Evolutionary conservation across 2,888 invertebrate genomes (phyloP), one percentile per base, ranked within the genome.

Genomic region (Disparrhopalites patrizii): DNA sequence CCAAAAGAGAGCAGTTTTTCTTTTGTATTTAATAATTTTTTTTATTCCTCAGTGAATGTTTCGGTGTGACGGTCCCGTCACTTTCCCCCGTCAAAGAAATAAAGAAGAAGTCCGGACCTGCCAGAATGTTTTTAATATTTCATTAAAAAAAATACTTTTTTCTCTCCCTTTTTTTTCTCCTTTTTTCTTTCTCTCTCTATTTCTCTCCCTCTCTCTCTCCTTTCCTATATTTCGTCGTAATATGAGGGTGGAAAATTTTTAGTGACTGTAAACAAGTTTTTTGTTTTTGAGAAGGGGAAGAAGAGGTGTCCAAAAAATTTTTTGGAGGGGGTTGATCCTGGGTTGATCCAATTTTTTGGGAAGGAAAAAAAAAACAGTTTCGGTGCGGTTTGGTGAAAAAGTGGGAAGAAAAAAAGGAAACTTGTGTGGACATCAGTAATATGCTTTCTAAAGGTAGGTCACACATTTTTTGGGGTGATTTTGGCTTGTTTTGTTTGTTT

Each of bases 61-160:
- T 47, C 47, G 47, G 47, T 47, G n/a, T n/a, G 47, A 47, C 47
- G 20, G 47, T n/a, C 23, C 47, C 47, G 47, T 47, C 47, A 47
- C 47, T 47, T 23, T 23, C 7, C 5, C n/a, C 25, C 47, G 20
- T 47, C 15, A 47, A 36, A n/a, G n/a, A n/a, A n/a, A n/a, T n/a
- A n/a, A n/a, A n/a, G n/a, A n/a, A n/a, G n/a, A n/a, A n/a, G n/a
- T n/a, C 36, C 7, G 23, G 47, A 47, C 47, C 15, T 15, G 47
- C 47, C 23, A 47, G 47, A 47, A 47, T 47, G 47, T 20, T 47
- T 47, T 47, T 47, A 47, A 47, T 47, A 47, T 47, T 47, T 47
- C 25, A 47, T 47, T n/a, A 20, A 47, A 47, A 25, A 23, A 47
- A 23, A 23, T 47, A 36, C 15, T 36, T 10, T 15, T 36, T 20